Evolutionary conservation across 64 coral and sea anemone genomes (phyloP).

Genomic region (Platygyra sinensis): DNA sequence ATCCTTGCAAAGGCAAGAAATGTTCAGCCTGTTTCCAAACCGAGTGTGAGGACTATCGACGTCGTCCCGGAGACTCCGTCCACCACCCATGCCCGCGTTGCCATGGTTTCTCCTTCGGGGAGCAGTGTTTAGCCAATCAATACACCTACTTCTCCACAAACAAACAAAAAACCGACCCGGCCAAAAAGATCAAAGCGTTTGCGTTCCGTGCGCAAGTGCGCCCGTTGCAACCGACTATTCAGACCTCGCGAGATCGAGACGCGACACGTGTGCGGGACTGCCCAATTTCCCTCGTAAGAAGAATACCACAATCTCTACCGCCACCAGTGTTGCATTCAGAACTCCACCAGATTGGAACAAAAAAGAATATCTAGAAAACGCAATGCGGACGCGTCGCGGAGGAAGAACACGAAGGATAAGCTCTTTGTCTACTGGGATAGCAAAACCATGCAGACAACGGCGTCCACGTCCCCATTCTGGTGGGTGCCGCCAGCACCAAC

Average conservation of each 20-base stretch:
- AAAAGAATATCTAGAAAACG: too few species aligned
- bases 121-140: not conserved
- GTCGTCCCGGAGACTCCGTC: not conserved
- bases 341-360: too few species aligned
- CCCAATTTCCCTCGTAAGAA: too few species aligned
- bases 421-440: slow-evolving; percentile 18
- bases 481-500: slow-evolving; percentile 12
- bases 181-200: not conserved
- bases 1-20: not conserved
- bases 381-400: too few species aligned
- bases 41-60: not conserved
- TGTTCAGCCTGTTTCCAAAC: not conserved
- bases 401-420: not conserved
- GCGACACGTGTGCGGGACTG: too few species aligned
- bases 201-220: not conserved
- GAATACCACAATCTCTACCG: too few species aligned
- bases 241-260: too few species aligned
- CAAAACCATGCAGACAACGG: slow-evolving; percentile 12
- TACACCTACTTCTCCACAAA: not conserved
- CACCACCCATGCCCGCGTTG: not conserved
- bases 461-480: not conserved
- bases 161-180: not conserved
- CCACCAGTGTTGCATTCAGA: too few species aligned
- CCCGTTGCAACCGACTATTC: not conserved
- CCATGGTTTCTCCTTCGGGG: not conserved